Evolutionary conservation across 1,140 invertebrate species (phyloP).

Genomic region (Plutomurus gul): DNA sequence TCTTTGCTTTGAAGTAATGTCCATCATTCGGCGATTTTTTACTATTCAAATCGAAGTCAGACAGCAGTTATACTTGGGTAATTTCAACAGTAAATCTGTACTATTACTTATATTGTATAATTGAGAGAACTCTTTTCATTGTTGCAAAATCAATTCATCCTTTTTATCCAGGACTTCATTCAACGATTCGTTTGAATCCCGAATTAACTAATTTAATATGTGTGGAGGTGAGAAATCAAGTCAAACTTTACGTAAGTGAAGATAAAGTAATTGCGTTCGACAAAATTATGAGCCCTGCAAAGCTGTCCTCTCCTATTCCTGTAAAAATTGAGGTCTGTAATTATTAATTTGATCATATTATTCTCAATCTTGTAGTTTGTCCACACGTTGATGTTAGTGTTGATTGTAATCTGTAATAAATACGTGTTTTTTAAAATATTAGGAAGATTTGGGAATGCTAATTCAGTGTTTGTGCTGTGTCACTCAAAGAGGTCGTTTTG

Average conservation of each 20-base stretch:
- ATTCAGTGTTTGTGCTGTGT: constrained; percentile 37
- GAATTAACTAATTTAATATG: constrained; percentile 37
- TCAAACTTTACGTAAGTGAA: constrained; percentile 21
- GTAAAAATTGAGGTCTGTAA: neutral
- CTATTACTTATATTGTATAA: neutral
- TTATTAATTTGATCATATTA: neutral
- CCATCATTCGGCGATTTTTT: constrained; percentile 44
- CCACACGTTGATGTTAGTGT: too few species aligned
- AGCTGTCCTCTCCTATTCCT: neutral
- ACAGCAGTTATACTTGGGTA: constrained; percentile 48
- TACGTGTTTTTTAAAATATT: neutral
- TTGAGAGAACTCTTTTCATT: too few species aligned
- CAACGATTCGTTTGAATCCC: constrained; percentile 33
- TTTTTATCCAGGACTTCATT: constrained; percentile 13
- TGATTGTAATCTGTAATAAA: neutral
- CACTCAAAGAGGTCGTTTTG: neutral
- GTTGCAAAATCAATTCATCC: neutral
- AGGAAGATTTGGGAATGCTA: constrained; percentile 46
- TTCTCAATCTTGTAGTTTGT: neutral
- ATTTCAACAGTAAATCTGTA: neutral
- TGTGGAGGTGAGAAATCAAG: constrained; percentile 16
- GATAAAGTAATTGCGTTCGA: neutral
- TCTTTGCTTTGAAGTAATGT: constrained; percentile 45
- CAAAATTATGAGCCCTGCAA: neutral
- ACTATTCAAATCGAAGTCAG: constrained; percentile 40